Conservation (phyloP, 2,888 invertebrate genomes). For the Sepiola atlantica region DNA sequence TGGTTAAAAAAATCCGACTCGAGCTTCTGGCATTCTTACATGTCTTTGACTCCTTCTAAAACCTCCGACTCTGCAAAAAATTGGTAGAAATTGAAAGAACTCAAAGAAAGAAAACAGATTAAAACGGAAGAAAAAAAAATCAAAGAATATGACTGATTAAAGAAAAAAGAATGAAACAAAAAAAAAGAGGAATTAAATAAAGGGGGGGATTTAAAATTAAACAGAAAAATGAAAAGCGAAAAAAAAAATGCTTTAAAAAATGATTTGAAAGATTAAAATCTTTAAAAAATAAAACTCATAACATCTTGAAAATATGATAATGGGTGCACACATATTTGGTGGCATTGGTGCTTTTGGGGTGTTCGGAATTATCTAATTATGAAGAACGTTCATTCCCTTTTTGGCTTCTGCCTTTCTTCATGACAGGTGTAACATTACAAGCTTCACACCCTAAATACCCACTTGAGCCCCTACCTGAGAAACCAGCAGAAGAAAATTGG, state of each 20-base stretch:
- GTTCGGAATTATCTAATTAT: not conserved
- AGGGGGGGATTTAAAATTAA: not conserved
- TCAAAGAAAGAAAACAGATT: not conserved
- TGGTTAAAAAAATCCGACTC: no score
- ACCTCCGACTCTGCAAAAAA: no score
- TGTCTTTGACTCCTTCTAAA: no score
- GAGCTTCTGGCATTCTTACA: no score
- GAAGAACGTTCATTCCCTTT: not conserved
- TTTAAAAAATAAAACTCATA: no score
- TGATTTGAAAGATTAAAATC: no score
- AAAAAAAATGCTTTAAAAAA: not conserved
- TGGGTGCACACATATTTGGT: not conserved
- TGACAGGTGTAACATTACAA: not conserved
- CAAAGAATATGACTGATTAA: not conserved
- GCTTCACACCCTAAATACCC: not conserved
- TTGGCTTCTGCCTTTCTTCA: not conserved
- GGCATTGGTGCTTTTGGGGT: not conserved
- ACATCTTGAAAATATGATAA: not conserved
- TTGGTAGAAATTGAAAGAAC: not conserved
- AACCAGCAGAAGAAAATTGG: not conserved
- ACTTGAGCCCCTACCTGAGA: not conserved
- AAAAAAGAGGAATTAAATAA: not conserved
- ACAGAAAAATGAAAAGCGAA: not conserved
- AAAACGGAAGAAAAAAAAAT: not conserved
- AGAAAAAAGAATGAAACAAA: not conserved